phyloP scores from a whole-genome alignment of 1,140 invertebrate genomes.

The Drosophila varians region DNA sequence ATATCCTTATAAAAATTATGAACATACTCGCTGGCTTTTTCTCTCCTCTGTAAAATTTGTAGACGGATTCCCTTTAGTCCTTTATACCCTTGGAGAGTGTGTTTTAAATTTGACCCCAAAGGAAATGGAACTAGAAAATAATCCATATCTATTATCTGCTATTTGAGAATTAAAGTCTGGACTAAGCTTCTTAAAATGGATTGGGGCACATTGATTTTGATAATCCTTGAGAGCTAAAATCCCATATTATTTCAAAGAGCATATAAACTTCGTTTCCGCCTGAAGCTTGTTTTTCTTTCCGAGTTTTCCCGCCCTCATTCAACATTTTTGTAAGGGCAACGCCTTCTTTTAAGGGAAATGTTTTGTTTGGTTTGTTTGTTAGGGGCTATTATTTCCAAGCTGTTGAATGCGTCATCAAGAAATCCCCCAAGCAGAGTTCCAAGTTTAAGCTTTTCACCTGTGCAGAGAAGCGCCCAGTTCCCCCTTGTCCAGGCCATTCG shows the following conservation, averaged over 20 bases:
- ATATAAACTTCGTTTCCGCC: background rate
- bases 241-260: background rate
- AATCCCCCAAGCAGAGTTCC: constrained; percentile 42
- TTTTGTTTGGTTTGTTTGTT: constrained; percentile 63
- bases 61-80: constrained; percentile 20
- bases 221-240: background rate
- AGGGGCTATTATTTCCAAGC: constrained; percentile 75
- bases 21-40: constrained; percentile 23
- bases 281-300: background rate
- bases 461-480: background rate
- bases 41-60: constrained; percentile 32
- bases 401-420: constrained; percentile 76
- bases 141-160: too few relatives aligned
- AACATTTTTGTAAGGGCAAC: constrained; percentile 32
- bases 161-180: too few relatives aligned
- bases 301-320: constrained; percentile 12
- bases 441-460: constrained; percentile 47
- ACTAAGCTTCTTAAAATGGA: too few relatives aligned
- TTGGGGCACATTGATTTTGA: background rate
- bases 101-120: too few relatives aligned
- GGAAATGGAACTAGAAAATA: too few relatives aligned
- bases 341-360: constrained; percentile 8
- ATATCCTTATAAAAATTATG: background rate
- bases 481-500: constrained; percentile 19
- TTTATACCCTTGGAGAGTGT: background rate